Base-by-base conservation (phyloP, 2,113 vertebrate species). In the Nycticorax nycticorax region DNA sequence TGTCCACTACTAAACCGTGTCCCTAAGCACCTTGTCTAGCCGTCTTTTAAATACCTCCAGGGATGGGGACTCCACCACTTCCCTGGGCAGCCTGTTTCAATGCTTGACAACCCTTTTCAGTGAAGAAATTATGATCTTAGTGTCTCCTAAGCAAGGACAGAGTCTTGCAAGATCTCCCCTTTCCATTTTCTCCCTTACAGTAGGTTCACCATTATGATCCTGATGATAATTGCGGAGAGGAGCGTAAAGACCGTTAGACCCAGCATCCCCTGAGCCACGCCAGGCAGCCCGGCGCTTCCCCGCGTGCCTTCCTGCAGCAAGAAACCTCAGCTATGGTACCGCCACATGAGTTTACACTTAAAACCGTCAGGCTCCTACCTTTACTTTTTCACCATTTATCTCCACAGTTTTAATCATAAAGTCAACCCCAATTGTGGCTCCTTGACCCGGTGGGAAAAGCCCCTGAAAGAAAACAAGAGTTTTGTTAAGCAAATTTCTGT, bases 351-450 rank as follows among this genome's bases (percentile, higher is more conserved):
- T 63, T 85, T 75, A 62, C 1, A 11, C 4, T 67, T 53, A 62
- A 94, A 85, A 52, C 39, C 71, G 55, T 59, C 35, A 62, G 19
- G 37, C 37, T 85, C 97, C 83, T 98, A 99, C 99, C 99, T 99
- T 99, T 83, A 99, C 99, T 98, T 99, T 99, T 97, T 99, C 98
- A 96, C 99, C 99, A 16, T 99, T 99, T 95, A 99, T 99, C 97
- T 99, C 99, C 98, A 99, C 99, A 2, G 99, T 99, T 98, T 99
- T 99, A 97, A 99, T 99, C 99, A 99, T 99, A 96, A 99, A 99
- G 98, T 99, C 99, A 87, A 99, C 99, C 79, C 99, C 99, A 88
- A 99, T 99, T 4, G 99, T 99, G 91, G 99, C 99, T 96, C 99
- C 99, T 98, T 99, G 99, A 90, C 99, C 99, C 47, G 99, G 99